These are phyloP conservation scores for Todiramphus saurophagus DNA, from an alignment of 2,113 vertebrate species.

Conservation along the genomic window DNA sequence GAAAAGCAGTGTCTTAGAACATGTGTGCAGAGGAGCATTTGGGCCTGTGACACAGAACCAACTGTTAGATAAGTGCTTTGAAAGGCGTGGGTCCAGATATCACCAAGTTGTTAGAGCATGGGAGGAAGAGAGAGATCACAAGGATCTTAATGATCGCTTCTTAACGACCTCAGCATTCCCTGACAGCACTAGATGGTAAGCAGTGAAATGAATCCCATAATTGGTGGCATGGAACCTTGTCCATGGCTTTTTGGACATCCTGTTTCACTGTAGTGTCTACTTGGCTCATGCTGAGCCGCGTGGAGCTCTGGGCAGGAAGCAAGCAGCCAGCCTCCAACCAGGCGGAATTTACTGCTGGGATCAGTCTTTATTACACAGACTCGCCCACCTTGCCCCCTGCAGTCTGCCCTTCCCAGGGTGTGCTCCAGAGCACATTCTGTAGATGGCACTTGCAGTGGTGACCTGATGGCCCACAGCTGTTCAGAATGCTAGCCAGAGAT, in stretches of 20 bases:
- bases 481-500: neutral
- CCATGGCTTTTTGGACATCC: neutral
- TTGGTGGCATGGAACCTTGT: neutral
- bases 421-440: neutral
- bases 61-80: neutral
- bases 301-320: neutral
- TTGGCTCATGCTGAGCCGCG: neutral
- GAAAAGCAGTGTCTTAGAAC: neutral
- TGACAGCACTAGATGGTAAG: neutral
- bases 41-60: neutral
- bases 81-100: neutral
- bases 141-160: neutral
- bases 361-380: neutral
- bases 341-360: neutral
- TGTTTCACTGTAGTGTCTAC: fast-evolving
- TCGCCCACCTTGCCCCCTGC: neutral
- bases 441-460: neutral
- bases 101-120: neutral
- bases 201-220: neutral
- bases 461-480: neutral
- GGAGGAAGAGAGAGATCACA: neutral
- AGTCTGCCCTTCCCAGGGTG: neutral
- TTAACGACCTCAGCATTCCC: fast-evolving
- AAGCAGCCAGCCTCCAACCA: fast-evolving
- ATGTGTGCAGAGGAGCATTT: neutral